Conservation (phyloP, 2,797 vertebrate species). For the Molothrus aeneus region DNA sequence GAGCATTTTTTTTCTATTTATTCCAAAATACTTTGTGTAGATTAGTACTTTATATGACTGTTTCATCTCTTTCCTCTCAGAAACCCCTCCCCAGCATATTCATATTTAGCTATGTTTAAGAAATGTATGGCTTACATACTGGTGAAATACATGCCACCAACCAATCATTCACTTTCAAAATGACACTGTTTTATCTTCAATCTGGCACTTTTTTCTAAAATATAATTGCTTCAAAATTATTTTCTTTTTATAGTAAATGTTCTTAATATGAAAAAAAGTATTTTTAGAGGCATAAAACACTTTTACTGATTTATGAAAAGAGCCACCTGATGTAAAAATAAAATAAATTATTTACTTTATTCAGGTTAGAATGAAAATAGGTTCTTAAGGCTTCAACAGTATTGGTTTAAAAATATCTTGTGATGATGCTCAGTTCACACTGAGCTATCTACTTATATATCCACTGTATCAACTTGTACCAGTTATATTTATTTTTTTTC, state of each 20-base stretch:
- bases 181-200: not conserved
- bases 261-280: not conserved
- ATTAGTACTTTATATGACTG: not conserved
- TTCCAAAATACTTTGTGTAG: not conserved
- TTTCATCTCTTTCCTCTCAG: not conserved
- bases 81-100: not conserved
- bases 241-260: not conserved
- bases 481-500: not conserved
- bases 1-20: not conserved
- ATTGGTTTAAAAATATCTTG: not conserved
- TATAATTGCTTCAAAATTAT: not conserved
- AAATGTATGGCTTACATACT: not conserved
- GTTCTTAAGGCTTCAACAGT: not conserved
- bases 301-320: not conserved
- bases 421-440: not conserved
- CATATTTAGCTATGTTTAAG: not conserved
- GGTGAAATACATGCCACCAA: not conserved
- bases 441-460: not conserved
- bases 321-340: not conserved
- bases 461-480: not conserved
- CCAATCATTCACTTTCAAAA: not conserved
- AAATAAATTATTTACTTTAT: not conserved
- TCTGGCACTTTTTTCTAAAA: not conserved
- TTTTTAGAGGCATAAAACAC: not conserved
- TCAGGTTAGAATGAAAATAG: conserved; percentile 10